Base-by-base conservation (phyloP, 2,113 vertebrate genomes). In the Apeltes quadracus region DNA sequence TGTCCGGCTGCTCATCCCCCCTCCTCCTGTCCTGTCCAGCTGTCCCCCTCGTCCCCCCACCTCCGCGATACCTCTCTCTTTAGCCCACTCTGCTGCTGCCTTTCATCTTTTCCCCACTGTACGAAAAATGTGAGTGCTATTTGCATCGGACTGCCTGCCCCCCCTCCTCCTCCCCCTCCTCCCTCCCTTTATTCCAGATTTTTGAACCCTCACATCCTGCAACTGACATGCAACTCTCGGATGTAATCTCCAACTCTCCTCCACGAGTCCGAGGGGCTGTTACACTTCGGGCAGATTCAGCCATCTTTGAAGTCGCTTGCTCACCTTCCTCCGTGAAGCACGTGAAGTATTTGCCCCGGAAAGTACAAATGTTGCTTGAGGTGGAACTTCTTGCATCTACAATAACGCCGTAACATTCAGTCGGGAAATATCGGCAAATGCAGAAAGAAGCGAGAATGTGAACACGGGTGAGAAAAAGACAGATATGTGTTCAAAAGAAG, bases 1-100 rank as follows among this genome's bases (percentile, higher is more conserved):
- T n/a, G n/a, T n/a, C n/a, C n/a, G n/a, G n/a, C n/a, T n/a, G n/a
- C n/a, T n/a, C n/a, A n/a, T n/a, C n/a, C n/a, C n/a, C n/a, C n/a
- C n/a, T n/a, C n/a, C n/a, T n/a, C n/a, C n/a, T n/a, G n/a, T n/a
- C n/a, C n/a, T n/a, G n/a, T n/a, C n/a, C n/a, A n/a, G n/a, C n/a
- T n/a, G n/a, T n/a, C n/a, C n/a, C n/a, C n/a, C n/a, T n/a, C n/a
- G 72, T 23, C 64, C 55, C 75, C 66, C 44, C n/a, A 23, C 65
- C 56, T 65, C 68, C 46, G 20, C 29, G 68, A 64, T 76, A 61
- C 55, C 71, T 27, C 41, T 68, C 64, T 81, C 53, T 74, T 61
- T 69, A 73, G 16, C 71, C 62, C 61, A 65, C 34, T 78, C 69
- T 83, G 66, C 39, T 2, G 20, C 56, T 63, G 76, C 55, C 55